Percentiles rank a stretch among this genome's conserved stretches.
Evolutionary conservation across 1,140 invertebrate genomes (phyloP).

Genomic region (Reticulitermes speratus): DNA sequence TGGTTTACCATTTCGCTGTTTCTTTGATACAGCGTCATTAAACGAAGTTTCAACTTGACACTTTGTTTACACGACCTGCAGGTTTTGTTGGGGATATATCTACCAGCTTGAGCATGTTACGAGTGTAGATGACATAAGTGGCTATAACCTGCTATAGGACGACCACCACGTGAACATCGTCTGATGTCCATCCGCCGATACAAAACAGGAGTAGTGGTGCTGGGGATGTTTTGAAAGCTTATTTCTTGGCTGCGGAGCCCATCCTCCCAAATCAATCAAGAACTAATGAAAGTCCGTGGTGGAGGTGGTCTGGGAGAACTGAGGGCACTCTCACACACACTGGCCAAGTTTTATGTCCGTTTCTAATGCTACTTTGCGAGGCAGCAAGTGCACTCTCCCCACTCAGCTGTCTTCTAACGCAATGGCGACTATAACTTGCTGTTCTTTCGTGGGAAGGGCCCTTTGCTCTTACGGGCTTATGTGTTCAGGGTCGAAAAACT

Average conservation of each 20-base stretch:
- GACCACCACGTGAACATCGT: background rate
- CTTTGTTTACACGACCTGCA: too few species aligned
- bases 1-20: too few species aligned
- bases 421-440: background rate
- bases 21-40: too few species aligned
- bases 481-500: too few species aligned
- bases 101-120: background rate
- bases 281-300: constrained; percentile 14
- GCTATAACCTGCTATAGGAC: background rate
- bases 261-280: constrained; percentile 6
- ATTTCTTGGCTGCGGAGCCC: background rate
- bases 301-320: background rate
- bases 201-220: constrained; percentile 7
- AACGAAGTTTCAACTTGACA: too few species aligned
- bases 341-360: constrained; percentile 10
- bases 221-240: constrained; percentile 6
- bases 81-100: background rate
- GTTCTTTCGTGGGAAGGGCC: background rate
- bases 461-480: background rate
- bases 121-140: constrained; percentile 1
- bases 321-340: background rate
- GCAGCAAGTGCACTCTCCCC: background rate
- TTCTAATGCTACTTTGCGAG: constrained; percentile 14
- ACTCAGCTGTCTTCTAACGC: background rate
- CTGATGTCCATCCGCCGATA: constrained; percentile 2